Evolutionary conservation across 2,888 invertebrate species (phyloP).

Genomic region (Taphrorychus bicolor): DNA sequence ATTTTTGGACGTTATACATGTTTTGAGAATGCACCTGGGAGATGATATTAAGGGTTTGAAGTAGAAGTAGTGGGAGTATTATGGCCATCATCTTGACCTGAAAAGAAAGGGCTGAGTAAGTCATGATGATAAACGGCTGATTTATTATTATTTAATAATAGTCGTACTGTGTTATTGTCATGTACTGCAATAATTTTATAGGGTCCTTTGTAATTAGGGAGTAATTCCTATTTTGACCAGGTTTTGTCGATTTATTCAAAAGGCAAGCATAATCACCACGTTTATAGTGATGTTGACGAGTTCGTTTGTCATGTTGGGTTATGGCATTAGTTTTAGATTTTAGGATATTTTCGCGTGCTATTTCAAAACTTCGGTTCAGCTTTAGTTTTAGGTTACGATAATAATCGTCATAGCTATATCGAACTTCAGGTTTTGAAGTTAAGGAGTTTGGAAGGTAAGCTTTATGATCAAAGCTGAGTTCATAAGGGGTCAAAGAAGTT

Average conservation of each 20-base stretch:
- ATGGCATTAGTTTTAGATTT: conserved; percentile 22
- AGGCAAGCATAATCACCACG: background rate
- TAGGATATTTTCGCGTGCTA: conserved; percentile 38
- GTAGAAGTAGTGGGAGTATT: background rate
- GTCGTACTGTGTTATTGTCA: conserved; percentile 11
- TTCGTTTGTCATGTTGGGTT: background rate
- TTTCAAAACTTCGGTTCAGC: conserved; percentile 44
- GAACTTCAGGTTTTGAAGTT: conserved; percentile 41
- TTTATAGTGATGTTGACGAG: background rate
- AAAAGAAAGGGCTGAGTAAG: conserved; percentile 13
- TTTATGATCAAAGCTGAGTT: conserved; percentile 53
- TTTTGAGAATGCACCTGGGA: too few species aligned
- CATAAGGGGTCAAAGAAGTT: conserved; percentile 52
- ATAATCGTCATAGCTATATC: conserved; percentile 48
- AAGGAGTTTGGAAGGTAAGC: conserved; percentile 48
- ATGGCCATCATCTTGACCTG: background rate
- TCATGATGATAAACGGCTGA: conserved; percentile 12
- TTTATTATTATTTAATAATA: conserved; percentile 15
- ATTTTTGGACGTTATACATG: too few species aligned
- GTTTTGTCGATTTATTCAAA: background rate
- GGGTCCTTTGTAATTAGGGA: conserved; percentile 22
- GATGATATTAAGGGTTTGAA: background rate
- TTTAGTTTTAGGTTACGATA: conserved; percentile 41
- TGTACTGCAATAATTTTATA: conserved; percentile 26
- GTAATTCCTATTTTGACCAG: conserved; percentile 33